Conservation (phyloP, 2,888 invertebrate species). For the Lycocerus yunnanus region DNA sequence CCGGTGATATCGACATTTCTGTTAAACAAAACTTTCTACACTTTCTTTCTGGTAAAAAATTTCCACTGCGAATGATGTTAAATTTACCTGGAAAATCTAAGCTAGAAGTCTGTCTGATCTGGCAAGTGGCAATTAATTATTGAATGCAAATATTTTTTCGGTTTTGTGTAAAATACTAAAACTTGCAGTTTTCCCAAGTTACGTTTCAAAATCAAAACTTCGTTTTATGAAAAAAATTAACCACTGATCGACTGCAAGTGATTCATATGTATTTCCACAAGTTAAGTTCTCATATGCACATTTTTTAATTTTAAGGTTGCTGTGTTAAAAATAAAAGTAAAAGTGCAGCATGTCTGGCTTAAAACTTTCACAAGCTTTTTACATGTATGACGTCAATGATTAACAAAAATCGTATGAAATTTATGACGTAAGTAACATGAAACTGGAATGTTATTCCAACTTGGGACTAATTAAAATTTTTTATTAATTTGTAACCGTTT, state of each 20-base stretch:
- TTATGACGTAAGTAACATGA: neutral
- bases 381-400: constrained; percentile 8
- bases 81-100: too few relatives aligned
- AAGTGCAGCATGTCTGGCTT: neutral
- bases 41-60: too few relatives aligned
- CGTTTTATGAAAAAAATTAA: too few relatives aligned
- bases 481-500: neutral
- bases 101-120: too few relatives aligned
- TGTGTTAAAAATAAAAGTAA: constrained; percentile 4
- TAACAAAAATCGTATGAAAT: neutral
- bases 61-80: too few relatives aligned
- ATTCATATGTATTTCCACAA: neutral
- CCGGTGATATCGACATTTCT: too few relatives aligned
- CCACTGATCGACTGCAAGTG: neutral
- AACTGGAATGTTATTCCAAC: neutral
- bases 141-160: too few relatives aligned
- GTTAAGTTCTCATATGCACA: neutral
- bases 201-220: too few relatives aligned
- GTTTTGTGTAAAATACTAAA: too few relatives aligned
- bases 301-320: neutral
- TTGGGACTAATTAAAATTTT: neutral
- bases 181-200: too few relatives aligned
- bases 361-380: constrained; percentile 14
- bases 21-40: too few relatives aligned
- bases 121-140: too few relatives aligned